A percentile compares a stretch with the other conserved stretches of the same genome.
Evolutionary conservation across 2,888 invertebrate genomes (phyloP).

Genomic region (Conchocele bisecta): DNA sequence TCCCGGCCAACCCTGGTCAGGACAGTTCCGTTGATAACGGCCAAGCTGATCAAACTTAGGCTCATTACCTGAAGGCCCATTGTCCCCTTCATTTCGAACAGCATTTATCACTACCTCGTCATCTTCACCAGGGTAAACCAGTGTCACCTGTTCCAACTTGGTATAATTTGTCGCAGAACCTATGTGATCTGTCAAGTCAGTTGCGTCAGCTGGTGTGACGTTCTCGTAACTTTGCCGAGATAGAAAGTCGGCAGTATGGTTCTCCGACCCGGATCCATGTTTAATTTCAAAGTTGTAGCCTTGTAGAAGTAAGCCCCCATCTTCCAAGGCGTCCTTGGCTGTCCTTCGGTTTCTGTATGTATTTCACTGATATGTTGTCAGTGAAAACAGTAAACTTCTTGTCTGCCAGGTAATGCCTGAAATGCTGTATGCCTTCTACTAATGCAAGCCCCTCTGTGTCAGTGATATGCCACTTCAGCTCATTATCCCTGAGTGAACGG

Average conservation of each 20-base stretch:
- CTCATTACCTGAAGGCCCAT: no score
- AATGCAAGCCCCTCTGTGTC: conserved; percentile 53
- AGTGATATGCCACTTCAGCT: conserved; percentile 39
- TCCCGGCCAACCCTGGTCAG: no score
- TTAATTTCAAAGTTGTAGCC: conserved; percentile 20
- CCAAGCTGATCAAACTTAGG: no score
- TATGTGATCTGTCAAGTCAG: conserved; percentile 2
- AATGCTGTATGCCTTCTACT: conserved; percentile 49
- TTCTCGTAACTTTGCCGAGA: conserved; percentile 28
- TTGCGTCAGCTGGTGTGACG: background rate
- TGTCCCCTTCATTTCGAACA: no score
- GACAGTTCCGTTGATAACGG: no score
- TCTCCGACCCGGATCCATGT: conserved; percentile 19
- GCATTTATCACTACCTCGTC: background rate
- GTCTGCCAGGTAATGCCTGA: conserved; percentile 35
- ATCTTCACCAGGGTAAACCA: background rate
- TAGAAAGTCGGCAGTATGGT: conserved; percentile 46
- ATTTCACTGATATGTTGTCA: conserved; percentile 49
- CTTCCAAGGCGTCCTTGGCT: conserved; percentile 34
- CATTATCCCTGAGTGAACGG: conserved; percentile 16
- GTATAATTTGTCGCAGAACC: background rate
- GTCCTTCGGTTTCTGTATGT: conserved; percentile 45
- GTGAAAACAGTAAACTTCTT: conserved; percentile 43
- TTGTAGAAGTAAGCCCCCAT: conserved; percentile 39
- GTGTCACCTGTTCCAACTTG: background rate